Percentiles rank a stretch among this genome's conserved stretches.
These are phyloP conservation scores for Pituophis catenifer DNA, from an alignment of 2,113 vertebrate genomes.

Conservation along the genomic window DNA sequence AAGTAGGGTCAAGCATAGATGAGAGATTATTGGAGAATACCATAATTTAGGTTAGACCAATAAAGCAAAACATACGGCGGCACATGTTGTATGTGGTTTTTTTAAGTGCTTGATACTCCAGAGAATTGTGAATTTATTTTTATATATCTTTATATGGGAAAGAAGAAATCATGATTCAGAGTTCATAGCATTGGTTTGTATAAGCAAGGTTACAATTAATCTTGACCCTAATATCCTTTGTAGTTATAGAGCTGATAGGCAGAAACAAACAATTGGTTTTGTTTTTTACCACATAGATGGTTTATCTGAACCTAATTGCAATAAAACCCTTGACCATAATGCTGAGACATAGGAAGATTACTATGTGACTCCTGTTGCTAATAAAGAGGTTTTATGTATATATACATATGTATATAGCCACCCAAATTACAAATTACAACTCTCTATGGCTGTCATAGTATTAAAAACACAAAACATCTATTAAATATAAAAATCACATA, in stretches of 20 bases:
- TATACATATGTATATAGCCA: background rate
- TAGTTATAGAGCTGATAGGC: no score
- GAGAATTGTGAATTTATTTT: background rate
- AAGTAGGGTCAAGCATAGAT: no score
- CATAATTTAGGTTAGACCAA: no score
- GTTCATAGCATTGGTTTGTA: no score
- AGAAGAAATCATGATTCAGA: no score
- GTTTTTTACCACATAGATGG: no score
- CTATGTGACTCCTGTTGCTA: background rate
- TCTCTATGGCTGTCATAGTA: no score
- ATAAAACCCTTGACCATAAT: background rate
- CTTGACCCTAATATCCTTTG: no score
- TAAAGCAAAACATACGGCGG: no score
- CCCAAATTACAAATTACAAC: background rate
- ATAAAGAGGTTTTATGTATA: background rate
- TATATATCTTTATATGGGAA: background rate
- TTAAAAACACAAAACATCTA: background rate
- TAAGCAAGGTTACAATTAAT: no score
- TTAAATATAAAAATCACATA: background rate
- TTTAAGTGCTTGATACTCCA: background rate
- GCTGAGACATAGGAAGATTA: background rate
- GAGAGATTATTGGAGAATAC: no score
- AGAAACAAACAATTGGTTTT: no score
- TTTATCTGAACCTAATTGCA: background rate
- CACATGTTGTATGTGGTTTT: background rate